These are phyloP conservation scores for Parambassis ranga DNA, from an alignment of 2,797 vertebrate species.

Conservation along the genomic window DNA sequence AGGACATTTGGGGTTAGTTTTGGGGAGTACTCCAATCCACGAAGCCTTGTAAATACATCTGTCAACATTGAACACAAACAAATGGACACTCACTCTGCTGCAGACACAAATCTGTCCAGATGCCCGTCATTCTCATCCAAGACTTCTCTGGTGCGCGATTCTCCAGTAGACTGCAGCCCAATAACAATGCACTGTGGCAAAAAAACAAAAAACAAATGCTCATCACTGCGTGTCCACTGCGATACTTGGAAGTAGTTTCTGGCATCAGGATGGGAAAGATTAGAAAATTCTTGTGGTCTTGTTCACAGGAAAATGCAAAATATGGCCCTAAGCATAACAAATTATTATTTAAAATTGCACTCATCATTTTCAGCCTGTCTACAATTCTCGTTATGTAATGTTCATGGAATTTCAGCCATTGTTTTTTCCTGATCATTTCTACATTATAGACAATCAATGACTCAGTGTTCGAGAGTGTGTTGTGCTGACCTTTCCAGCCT, in stretches of 20 bases:
- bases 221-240: neutral
- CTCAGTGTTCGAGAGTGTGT: conserved; percentile 11
- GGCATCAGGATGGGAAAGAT: neutral
- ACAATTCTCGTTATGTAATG: neutral
- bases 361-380: too few species aligned
- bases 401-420: conserved; percentile 1
- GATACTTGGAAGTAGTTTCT: neutral
- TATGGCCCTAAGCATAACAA: too few species aligned
- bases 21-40: too few species aligned
- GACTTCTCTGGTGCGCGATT: conserved; percentile 96
- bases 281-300: neutral
- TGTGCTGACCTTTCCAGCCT: conserved; percentile 87
- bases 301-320: neutral
- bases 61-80: neutral
- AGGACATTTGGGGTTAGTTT: too few species aligned
- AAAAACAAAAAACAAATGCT: neutral
- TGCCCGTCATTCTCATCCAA: conserved; percentile 95
- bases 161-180: conserved; percentile 97
- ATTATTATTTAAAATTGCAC: too few species aligned
- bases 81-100: conserved; percentile 88
- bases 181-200: conserved; percentile 90
- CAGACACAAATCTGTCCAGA: conserved; percentile 95
- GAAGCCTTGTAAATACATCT: neutral
- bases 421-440: neutral
- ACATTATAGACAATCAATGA: neutral